Conservation (phyloP, 2,797 vertebrate genomes). For the Diplodus sargus region DNA sequence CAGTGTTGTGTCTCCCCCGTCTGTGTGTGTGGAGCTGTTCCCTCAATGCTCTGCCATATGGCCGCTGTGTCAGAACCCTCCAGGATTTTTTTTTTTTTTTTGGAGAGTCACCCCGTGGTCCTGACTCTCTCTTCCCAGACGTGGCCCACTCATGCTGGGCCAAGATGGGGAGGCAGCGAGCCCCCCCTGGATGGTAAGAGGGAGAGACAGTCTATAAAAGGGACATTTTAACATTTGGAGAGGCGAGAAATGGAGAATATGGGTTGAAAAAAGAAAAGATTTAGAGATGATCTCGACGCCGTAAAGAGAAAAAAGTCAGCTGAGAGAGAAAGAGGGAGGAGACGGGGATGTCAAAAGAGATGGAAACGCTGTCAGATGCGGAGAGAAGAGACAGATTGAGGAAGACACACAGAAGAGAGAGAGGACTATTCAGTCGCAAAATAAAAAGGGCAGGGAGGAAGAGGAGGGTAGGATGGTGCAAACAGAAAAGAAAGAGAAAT, state of each 20-base stretch:
- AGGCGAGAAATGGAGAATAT: not conserved
- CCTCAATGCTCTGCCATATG: constrained; percentile 71
- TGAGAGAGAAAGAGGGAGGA: constrained; percentile 30
- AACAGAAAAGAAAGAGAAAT: constrained; percentile 58
- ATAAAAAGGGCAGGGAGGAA: constrained; percentile 34
- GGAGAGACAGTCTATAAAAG: constrained; percentile 1
- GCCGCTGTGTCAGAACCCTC: constrained; percentile 58
- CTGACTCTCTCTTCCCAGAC: constrained; percentile 62
- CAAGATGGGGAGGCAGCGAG: constrained; percentile 42
- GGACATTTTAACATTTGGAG: constrained; percentile 19
- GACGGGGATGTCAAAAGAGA: constrained; percentile 35
- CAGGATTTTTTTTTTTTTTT: constrained; percentile 35
- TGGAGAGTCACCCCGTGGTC: constrained; percentile 53
- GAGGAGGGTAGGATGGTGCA: constrained; percentile 33
- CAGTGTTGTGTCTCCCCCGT: constrained; percentile 55
- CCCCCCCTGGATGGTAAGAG: constrained; percentile 2
- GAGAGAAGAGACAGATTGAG: constrained; percentile 52
- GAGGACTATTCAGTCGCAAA: constrained; percentile 54
- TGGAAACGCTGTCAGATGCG: constrained; percentile 34
- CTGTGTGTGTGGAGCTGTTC: constrained; percentile 59
- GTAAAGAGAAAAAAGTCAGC: constrained; percentile 10
- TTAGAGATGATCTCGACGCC: constrained; percentile 15
- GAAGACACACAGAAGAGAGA: constrained; percentile 52
- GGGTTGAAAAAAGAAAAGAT: constrained; percentile 15
- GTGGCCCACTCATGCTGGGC: constrained; percentile 55